Base-by-base conservation (phyloP, 2,113 vertebrate species). In the Psittacus erithacus region DNA sequence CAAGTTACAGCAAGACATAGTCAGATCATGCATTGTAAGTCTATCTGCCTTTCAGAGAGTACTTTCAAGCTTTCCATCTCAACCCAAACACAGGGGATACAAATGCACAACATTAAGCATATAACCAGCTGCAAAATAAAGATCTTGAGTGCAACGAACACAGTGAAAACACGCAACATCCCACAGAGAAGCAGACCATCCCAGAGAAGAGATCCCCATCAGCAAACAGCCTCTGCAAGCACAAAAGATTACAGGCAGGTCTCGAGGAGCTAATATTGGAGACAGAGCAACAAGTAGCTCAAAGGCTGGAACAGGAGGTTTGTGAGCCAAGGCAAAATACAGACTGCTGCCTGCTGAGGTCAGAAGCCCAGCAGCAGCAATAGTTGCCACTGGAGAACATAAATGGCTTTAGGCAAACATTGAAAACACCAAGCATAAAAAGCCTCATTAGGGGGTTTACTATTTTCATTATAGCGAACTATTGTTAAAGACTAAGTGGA, bases 231-330 rank as follows among this genome's bases (percentile, higher is more conserved):
- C 31, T 65, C 52, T 43, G n/a, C 25, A 23, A 11, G 31, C 27
- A 49, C 43, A 25, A 8, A 29, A 38, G 24, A 18, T 17, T 5
- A 25, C 31, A 80, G 31, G 27, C 39, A 43, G 27, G 46, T 68
- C 38, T 16, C 1, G 0, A 16, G 2, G 31, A 43, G 35, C 25
- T 20, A 20, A 18, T n/a, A 4, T 1, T 16, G 8, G 17, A 57
- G 41, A 13, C 13, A 60, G 44, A 52, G 39, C 25, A 31, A 50
- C 16, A 59, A 60, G 29, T 2, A 31, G 11, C 35, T 47, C n/a
- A 35, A 31, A 22, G 35, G 47, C 68, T 57, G 23, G 13, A 44
- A 24, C 23, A 50, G 29, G 23, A 53, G 43, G 18, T 63, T 25
- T 22, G 49, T 15, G 55, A 63, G 55, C 23, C 47, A 63, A 39